These are phyloP conservation scores for Cheilosia vernalis DNA, from an alignment of 2,888 invertebrate species.

Conservation along the genomic window DNA sequence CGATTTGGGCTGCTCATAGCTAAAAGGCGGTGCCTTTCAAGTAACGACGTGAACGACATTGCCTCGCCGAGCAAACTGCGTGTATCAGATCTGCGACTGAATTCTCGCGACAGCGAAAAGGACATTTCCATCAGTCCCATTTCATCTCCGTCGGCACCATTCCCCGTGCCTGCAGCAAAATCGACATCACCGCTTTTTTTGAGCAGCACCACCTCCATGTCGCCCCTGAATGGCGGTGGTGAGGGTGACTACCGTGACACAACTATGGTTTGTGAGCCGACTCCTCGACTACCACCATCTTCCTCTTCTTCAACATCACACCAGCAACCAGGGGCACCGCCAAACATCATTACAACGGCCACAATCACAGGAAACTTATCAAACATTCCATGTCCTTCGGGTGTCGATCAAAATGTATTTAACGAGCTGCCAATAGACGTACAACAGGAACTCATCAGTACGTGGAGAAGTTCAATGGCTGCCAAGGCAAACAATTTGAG, in stretches of 20 bases:
- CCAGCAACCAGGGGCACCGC: conserved; percentile 4
- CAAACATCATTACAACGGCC: conserved; percentile 48
- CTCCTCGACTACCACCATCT: conserved; percentile 7
- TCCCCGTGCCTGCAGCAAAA: conserved; percentile 80
- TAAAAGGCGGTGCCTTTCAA: conserved; percentile 83
- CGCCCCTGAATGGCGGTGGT: conserved; percentile 38
- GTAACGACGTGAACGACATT: conserved; percentile 83
- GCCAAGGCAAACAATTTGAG: conserved; percentile 77
- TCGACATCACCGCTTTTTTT: conserved; percentile 50
- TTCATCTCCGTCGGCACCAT: conserved; percentile 78
- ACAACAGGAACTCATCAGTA: conserved; percentile 89
- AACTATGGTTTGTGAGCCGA: conserved; percentile 55
- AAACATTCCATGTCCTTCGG: conserved; percentile 86
- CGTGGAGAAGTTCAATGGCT: conserved; percentile 84
- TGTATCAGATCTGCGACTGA: conserved; percentile 87
- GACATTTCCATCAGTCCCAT: conserved; percentile 79
- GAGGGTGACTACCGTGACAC: conserved; percentile 49
- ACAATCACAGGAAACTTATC: conserved; percentile 78
- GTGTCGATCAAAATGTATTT: conserved; percentile 88
- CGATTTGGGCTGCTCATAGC: conserved; percentile 84
- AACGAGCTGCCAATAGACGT: conserved; percentile 88
- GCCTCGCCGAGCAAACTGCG: conserved; percentile 89
- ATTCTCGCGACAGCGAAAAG: conserved; percentile 86
- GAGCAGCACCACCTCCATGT: conserved; percentile 25
- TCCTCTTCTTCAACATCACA: conserved; percentile 8